phyloP scores from a whole-genome alignment of 2,113 vertebrate genomes.

The Trogon melanurus region DNA sequence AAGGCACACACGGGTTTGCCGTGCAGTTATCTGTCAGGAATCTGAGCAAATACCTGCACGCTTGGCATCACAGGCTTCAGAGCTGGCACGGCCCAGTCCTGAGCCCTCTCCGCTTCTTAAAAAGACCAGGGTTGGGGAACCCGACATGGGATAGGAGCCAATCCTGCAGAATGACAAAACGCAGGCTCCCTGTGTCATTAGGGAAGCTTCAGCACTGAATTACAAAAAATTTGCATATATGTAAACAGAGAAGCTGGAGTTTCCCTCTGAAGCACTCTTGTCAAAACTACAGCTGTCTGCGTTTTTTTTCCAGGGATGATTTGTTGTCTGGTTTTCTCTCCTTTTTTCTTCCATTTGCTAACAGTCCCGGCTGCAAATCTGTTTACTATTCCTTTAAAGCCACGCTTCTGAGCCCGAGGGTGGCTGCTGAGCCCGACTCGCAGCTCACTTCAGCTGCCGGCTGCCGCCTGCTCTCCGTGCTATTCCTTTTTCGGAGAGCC shows the following conservation, averaged over 20 bases:
- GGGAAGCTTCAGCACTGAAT: not conserved
- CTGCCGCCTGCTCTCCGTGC: not conserved
- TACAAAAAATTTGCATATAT: not conserved
- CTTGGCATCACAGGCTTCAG: not conserved
- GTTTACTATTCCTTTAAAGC: not conserved
- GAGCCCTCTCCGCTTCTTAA: not conserved
- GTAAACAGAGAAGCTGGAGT: not conserved
- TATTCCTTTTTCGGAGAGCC: conserved; percentile 3
- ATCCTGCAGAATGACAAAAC: not conserved
- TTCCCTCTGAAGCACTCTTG: not conserved
- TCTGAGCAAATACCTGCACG: conserved; percentile 31
- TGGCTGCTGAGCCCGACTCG: not conserved
- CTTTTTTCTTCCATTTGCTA: not conserved
- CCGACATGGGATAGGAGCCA: not conserved
- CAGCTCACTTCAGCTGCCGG: not conserved
- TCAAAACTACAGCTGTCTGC: not conserved
- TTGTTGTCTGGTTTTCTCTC: not conserved
- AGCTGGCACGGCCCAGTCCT: not conserved
- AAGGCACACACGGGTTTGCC: conserved; percentile 35
- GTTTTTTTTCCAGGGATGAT: not conserved
- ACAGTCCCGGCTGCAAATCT: not conserved
- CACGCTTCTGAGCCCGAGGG: not conserved
- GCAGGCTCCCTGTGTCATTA: not conserved
- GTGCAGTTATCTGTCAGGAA: conserved; percentile 24
- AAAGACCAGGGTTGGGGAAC: not conserved